Base-by-base conservation (phyloP, 2,888 invertebrate genomes). In the Hecatera dysodea region DNA sequence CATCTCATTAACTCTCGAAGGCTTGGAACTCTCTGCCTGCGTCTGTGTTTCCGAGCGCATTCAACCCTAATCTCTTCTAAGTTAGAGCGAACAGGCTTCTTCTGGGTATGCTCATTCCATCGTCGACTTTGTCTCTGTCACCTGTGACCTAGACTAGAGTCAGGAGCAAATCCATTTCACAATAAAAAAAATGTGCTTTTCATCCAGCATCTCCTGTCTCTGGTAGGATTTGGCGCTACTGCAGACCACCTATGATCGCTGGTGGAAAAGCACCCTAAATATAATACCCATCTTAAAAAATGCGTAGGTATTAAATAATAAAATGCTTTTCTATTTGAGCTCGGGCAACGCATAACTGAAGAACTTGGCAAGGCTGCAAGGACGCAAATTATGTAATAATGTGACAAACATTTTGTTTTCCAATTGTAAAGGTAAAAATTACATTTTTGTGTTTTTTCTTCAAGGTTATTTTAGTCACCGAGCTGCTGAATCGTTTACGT, bases 171-270 rank as follows among this genome's bases (percentile, higher is more conserved):
- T n/a, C n/a, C n/a, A n/a, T n/a, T n/a, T n/a, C n/a, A n/a, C n/a
- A n/a, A n/a, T n/a, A n/a, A n/a, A n/a, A n/a, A n/a, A n/a, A n/a
- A n/a, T n/a, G 93, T 99, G 99, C 92, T 99, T 99, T 1, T 97
- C 96, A 89, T 98, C 98, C 86, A 99, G 96, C 67, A 97, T 97
- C 17, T 97, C 97, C 0, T 98, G 98, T 90, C 97, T 98, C 91
- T 99, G 96, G 96, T 99, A 99, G 8, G 99, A 99, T 91, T 97
- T 97, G 68, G 98, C 96, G 62, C 99, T 99, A 24, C 99, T 99
- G 91, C 99, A 99, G 50, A 98, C 97, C 87, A 97, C 98, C 89
- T 99, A 8, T 19, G 15, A 52, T 52, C 27, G 12, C 27, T 27
- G 5, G 19, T 53, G 27, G 8, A 53, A 33, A 7, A 55, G 15